These are phyloP conservation scores for Tortricodes alternella DNA, from an alignment of 2,888 invertebrate species.

Conservation along the genomic window DNA sequence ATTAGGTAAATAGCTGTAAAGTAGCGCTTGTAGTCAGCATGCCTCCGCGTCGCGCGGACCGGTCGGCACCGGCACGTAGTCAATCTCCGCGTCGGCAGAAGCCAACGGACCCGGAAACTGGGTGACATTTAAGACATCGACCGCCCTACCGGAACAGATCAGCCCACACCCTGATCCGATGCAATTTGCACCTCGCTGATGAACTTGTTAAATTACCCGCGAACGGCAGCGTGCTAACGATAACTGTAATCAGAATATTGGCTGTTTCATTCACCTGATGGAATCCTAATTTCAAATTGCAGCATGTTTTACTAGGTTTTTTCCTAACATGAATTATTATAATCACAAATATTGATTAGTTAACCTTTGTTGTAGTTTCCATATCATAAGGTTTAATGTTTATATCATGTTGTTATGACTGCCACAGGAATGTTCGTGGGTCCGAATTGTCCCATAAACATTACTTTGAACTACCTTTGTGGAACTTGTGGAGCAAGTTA, in stretches of 20 bases:
- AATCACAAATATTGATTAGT: too few species aligned
- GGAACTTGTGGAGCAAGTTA: neutral
- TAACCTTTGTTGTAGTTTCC: too few species aligned
- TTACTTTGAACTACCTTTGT: neutral
- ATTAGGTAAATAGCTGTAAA: slow-evolving; percentile 35
- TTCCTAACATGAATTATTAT: too few species aligned
- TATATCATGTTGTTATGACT: slow-evolving; percentile 1
- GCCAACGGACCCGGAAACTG: slow-evolving; percentile 58
- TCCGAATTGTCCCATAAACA: neutral
- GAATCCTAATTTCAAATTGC: neutral
- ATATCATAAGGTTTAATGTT: too few species aligned
- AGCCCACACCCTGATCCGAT: slow-evolving; percentile 42
- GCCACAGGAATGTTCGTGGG: neutral
- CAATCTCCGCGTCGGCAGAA: slow-evolving; percentile 48
- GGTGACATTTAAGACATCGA: slow-evolving; percentile 69
- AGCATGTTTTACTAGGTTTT: too few species aligned
- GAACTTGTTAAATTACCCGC: slow-evolving; percentile 19
- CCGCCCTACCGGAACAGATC: slow-evolving; percentile 49
- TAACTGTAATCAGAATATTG: neutral
- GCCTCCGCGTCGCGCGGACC: slow-evolving; percentile 42
- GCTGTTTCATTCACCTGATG: neutral
- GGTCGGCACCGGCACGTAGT: slow-evolving; percentile 46
- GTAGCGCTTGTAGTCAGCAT: slow-evolving; percentile 43
- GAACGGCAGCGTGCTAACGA: neutral
- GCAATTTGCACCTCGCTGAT: slow-evolving; percentile 31